Percentiles rank a stretch among this genome's conserved stretches.
Conservation (phyloP, 1,140 invertebrate species). For the Oppia nitens region DNA sequence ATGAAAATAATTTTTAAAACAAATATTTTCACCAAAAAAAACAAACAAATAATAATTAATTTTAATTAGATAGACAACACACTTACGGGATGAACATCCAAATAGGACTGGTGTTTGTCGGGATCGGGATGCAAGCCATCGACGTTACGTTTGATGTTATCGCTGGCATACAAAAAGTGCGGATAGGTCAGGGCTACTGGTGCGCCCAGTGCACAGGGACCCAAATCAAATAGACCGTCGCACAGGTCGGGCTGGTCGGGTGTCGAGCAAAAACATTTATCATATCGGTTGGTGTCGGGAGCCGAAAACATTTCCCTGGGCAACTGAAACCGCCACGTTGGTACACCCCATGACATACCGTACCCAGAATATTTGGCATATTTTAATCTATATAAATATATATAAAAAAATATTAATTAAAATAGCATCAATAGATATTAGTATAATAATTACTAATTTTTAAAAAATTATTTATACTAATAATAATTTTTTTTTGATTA, state of each 20-base stretch:
- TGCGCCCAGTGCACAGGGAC: constrained; percentile 37
- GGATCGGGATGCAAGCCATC: constrained; percentile 23
- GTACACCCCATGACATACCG: constrained; percentile 50
- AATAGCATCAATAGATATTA: no score
- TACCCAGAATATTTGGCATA: no score
- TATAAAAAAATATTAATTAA: no score
- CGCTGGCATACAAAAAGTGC: constrained; percentile 58
- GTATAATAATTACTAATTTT: no score
- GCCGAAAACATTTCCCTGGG: constrained; percentile 53
- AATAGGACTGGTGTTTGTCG: constrained; percentile 24
- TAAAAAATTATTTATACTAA: no score
- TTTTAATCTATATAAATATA: no score
- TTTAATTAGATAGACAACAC: no score
- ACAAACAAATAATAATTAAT: no score
- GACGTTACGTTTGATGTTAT: constrained; percentile 40
- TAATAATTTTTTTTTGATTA: no score
- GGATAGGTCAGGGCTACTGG: constrained; percentile 57
- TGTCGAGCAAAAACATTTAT: constrained; percentile 52
- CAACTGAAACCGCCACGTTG: constrained; percentile 44
- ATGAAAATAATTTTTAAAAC: no score
- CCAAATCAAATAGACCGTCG: constrained; percentile 45
- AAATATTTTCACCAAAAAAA: no score
- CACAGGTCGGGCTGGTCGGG: constrained; percentile 26
- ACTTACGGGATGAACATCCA: constrained; percentile 39
- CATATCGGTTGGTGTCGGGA: constrained; percentile 40